phyloP scores from a whole-genome alignment of 2,888 invertebrate species.

The Conops quadrifasciatus region DNA sequence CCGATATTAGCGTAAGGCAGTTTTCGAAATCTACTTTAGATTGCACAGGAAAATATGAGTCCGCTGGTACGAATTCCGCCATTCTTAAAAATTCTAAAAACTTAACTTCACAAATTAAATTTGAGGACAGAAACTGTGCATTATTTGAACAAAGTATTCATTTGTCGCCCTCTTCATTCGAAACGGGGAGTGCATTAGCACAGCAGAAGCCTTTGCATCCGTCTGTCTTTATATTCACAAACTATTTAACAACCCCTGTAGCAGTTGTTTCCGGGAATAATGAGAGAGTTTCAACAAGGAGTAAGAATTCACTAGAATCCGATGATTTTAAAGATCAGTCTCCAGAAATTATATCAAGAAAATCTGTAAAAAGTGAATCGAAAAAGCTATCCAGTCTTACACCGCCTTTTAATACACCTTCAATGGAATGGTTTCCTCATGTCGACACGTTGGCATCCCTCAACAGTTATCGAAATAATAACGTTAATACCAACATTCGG shows the following conservation, averaged over 20 bases:
- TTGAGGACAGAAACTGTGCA: slow-evolving; percentile 18
- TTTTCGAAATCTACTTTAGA: slow-evolving; percentile 25
- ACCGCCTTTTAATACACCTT: slow-evolving; percentile 24
- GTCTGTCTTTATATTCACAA: slow-evolving; percentile 62
- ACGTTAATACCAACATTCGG: slow-evolving; percentile 43
- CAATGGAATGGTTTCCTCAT: slow-evolving; percentile 47
- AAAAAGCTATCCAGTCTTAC: slow-evolving; percentile 36
- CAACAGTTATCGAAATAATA: slow-evolving; percentile 38
- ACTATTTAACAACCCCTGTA: slow-evolving; percentile 57
- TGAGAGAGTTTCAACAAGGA: slow-evolving; percentile 35
- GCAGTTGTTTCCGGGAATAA: slow-evolving; percentile 33
- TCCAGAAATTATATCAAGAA: slow-evolving; percentile 54
- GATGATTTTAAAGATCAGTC: slow-evolving; percentile 50
- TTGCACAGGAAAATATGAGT: slow-evolving; percentile 30
- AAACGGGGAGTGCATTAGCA: slow-evolving; percentile 42
- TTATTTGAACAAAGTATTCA: slow-evolving; percentile 17
- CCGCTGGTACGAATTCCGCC: slow-evolving; percentile 34
- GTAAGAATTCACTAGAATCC: slow-evolving; percentile 34
- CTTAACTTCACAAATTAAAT: not conserved
- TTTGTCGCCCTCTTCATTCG: not conserved
- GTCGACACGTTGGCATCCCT: slow-evolving; percentile 48
- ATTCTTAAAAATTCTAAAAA: slow-evolving; percentile 25
- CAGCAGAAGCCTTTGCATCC: slow-evolving; percentile 58
- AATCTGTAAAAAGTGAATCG: slow-evolving; percentile 27
- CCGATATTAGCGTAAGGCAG: slow-evolving; percentile 37